Conservation (phyloP, 37 sponge, comb jelly and placozoan genomes). For the Chondrosia reniformis region DNA sequence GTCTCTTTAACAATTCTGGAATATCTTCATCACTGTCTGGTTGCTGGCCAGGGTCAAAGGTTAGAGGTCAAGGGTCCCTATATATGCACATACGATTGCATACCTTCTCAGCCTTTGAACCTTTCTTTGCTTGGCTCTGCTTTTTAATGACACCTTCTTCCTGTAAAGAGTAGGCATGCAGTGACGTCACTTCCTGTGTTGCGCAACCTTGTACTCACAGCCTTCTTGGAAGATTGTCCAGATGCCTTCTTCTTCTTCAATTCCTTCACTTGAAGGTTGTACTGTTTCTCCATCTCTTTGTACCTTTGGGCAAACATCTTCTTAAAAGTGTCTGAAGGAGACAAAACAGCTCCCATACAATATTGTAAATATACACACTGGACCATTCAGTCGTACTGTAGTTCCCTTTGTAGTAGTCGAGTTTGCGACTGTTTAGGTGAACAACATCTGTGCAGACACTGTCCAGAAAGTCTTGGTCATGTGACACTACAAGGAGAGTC, state of each 20-base stretch:
- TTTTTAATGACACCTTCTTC: slow-evolving; percentile 8
- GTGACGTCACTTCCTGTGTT: background rate
- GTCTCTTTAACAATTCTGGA: slow-evolving; percentile 73
- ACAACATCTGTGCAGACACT: slow-evolving; percentile 97
- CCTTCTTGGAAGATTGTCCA: slow-evolving; percentile 76
- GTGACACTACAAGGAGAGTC: slow-evolving; percentile 94
- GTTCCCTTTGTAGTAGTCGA: slow-evolving; percentile 95
- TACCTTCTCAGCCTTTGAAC: background rate
- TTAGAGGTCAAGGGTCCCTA: background rate
- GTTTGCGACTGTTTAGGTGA: slow-evolving; percentile 89
- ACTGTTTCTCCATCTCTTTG: slow-evolving; percentile 88
- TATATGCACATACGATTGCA: background rate
- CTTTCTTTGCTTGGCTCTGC: slow-evolving; percentile 13
- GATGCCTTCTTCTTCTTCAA: slow-evolving; percentile 60
- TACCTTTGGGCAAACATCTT: slow-evolving; percentile 92
- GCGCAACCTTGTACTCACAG: slow-evolving; percentile 42
- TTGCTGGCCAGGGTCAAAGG: background rate
- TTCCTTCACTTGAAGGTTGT: slow-evolving; percentile 75
- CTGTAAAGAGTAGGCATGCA: background rate
- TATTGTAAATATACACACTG: background rate
- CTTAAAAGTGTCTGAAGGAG: slow-evolving; percentile 84
- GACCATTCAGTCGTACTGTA: slow-evolving; percentile 61
- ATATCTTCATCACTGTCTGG: slow-evolving; percentile 52
- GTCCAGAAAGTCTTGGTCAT: slow-evolving; percentile 98
- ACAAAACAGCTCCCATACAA: background rate